Evolutionary conservation across 2,888 invertebrate genomes (phyloP).

Genomic region (Oligia fasciuncula): DNA sequence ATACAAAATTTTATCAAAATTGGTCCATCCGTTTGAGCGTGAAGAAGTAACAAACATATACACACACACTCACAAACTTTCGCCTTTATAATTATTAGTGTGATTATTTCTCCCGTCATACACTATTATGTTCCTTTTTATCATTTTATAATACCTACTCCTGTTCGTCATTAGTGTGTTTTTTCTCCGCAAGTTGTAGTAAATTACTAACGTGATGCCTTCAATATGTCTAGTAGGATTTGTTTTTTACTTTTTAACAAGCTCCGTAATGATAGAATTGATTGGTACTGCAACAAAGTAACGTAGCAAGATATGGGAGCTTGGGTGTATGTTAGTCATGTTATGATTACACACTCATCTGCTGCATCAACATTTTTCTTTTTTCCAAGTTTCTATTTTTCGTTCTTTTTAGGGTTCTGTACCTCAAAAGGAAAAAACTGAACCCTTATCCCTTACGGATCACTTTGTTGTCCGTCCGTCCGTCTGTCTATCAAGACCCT

Average conservation of each 20-base stretch:
- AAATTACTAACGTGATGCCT: constrained; percentile 39
- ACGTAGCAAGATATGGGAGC: not conserved
- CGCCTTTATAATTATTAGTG: too few species aligned
- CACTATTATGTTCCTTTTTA: constrained; percentile 41
- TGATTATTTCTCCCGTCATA: constrained; percentile 25
- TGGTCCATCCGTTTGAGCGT: too few species aligned
- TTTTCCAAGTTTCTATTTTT: not conserved
- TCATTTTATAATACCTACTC: constrained; percentile 33
- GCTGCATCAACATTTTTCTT: not conserved
- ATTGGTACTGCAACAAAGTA: constrained; percentile 42
- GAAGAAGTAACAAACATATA: too few species aligned
- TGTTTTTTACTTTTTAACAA: constrained; percentile 41
- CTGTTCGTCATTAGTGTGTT: constrained; percentile 55
- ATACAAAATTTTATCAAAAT: too few species aligned
- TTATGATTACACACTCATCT: constrained; percentile 15
- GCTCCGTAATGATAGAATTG: constrained; percentile 33
- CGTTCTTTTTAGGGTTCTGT: too few species aligned
- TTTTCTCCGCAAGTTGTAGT: constrained; percentile 53
- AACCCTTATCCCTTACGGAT: too few species aligned
- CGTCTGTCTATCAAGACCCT: too few species aligned
- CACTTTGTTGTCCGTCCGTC: too few species aligned
- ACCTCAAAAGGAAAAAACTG: too few species aligned
- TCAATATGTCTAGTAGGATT: constrained; percentile 46
- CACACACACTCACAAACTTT: too few species aligned
- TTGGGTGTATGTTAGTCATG: not conserved